Evolutionary conservation across 2,888 invertebrate species (phyloP).

Genomic region (Dryocosmus kuriphilus): DNA sequence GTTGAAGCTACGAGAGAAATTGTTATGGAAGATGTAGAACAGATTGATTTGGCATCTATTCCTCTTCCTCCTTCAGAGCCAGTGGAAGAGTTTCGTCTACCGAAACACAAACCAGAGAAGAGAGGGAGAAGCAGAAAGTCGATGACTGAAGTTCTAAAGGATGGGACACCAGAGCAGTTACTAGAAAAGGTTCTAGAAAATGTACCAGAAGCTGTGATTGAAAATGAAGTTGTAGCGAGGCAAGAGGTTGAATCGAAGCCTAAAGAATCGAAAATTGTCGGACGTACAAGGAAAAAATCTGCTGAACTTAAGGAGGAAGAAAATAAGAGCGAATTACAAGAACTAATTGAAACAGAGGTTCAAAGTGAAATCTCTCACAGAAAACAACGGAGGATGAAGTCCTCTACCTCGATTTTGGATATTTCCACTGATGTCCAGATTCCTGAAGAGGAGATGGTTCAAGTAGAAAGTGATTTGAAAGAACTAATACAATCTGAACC

Average conservation of each 20-base stretch:
- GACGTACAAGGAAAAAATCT: slow-evolving; percentile 20
- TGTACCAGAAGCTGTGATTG: neutral
- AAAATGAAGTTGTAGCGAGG: neutral
- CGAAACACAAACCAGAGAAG: neutral
- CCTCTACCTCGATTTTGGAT: neutral
- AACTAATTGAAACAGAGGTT: neutral
- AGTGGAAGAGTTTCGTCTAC: neutral
- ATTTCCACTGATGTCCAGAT: neutral
- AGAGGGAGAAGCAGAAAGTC: slow-evolving; percentile 16
- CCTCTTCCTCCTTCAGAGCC: neutral
- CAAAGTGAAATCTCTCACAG: neutral
- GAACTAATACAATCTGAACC: neutral
- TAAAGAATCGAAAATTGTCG: neutral
- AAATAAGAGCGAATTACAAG: neutral
- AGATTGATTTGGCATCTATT: neutral
- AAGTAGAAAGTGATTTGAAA: neutral
- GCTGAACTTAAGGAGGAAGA: neutral
- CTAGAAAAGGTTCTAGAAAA: neutral
- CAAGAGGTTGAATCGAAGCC: neutral
- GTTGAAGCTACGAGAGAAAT: neutral
- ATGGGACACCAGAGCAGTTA: neutral
- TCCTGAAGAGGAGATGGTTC: neutral
- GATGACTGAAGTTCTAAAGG: neutral
- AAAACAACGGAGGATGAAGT: neutral
- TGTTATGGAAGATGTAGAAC: neutral